phyloP scores from a whole-genome alignment of 2,113 vertebrate genomes.

The Geococcyx californianus region DNA sequence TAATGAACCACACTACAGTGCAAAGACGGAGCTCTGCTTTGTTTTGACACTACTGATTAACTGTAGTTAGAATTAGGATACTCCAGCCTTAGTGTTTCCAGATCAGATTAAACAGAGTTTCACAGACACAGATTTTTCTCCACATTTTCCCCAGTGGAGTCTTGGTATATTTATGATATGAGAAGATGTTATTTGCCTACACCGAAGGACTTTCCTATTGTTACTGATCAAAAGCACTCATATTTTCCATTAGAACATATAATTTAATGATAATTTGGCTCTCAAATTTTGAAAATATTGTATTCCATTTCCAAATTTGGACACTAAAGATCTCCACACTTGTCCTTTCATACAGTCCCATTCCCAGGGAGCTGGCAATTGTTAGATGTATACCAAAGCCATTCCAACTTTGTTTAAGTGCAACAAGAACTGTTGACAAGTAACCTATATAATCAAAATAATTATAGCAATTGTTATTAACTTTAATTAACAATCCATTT shows the following conservation, averaged over 20 bases:
- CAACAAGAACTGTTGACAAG: not conserved
- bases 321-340: not conserved
- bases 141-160: not conserved
- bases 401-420: not conserved
- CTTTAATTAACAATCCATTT: not conserved
- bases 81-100: not conserved
- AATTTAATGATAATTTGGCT: not conserved
- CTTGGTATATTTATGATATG: not conserved
- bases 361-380: not conserved
- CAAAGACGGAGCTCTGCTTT: not conserved
- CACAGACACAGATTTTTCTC: not conserved
- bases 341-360: not conserved
- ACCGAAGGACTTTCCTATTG: not conserved
- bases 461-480: not conserved
- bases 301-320: not conserved
- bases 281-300: not conserved
- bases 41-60: not conserved
- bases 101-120: not conserved
- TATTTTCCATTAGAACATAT: accelerated
- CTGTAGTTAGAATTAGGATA: not conserved
- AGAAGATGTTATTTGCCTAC: not conserved
- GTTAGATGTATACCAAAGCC: not conserved
- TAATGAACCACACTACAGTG: not conserved
- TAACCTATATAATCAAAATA: constrained; percentile 16
- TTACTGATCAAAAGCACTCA: not conserved